Evolutionary conservation across 2,797 vertebrate species (phyloP).

Genomic region (Notoglanidium macrostoma): DNA sequence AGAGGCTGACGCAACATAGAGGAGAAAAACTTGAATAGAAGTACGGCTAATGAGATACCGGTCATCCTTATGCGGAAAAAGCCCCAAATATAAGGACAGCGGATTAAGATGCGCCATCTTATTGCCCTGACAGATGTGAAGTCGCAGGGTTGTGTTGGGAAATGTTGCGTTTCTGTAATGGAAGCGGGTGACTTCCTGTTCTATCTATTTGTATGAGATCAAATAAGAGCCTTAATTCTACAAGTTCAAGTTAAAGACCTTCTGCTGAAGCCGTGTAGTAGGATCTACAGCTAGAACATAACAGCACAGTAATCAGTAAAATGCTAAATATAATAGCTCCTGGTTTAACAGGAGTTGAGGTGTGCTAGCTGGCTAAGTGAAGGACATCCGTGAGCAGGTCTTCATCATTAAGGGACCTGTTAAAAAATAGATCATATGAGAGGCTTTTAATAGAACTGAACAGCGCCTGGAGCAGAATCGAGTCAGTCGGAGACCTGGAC

Average conservation of each 20-base stretch:
- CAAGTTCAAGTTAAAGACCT: neutral
- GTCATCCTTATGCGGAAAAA: slow-evolving; percentile 45
- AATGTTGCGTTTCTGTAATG: neutral
- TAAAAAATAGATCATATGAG: neutral
- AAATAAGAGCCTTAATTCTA: neutral
- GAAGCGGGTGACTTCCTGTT: neutral
- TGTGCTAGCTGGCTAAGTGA: neutral
- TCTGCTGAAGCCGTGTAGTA: neutral
- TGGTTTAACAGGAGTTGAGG: neutral
- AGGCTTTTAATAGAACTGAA: neutral
- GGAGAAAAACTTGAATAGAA: slow-evolving; percentile 38
- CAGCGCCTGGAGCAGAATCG: neutral
- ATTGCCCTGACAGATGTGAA: neutral
- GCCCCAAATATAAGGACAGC: neutral
- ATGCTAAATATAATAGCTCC: neutral
- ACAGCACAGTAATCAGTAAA: neutral
- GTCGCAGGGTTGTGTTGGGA: neutral
- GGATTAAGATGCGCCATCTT: no score
- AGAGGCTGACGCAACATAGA: slow-evolving; percentile 39
- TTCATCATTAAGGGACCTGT: neutral
- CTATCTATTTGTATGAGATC: neutral
- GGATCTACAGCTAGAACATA: neutral
- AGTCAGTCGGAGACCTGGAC: neutral
- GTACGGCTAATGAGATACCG: slow-evolving; percentile 50
- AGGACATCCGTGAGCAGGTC: neutral